A percentile compares a stretch with the other conserved stretches of the same genome.
Evolutionary conservation across 1,140 invertebrate species (phyloP).

Genomic region (Papilio glaucus): DNA sequence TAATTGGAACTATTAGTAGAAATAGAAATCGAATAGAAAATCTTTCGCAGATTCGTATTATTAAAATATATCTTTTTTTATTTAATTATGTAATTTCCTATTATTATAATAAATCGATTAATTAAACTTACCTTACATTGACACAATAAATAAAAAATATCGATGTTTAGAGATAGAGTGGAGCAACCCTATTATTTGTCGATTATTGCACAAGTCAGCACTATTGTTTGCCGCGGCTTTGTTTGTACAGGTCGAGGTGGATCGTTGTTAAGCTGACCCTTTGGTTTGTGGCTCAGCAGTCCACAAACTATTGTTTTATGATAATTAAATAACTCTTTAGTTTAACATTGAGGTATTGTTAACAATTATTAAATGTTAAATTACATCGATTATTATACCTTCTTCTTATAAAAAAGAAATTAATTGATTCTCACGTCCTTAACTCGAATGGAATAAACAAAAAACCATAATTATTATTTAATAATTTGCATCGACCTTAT

Average conservation of each 20-base stretch:
- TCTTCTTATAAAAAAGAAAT: neutral
- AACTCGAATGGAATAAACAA: neutral
- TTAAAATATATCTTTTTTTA: too few species aligned
- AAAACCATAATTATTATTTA: neutral
- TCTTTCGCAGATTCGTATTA: too few species aligned
- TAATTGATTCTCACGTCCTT: neutral
- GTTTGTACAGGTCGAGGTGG: slow-evolving; percentile 55
- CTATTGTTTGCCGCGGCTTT: slow-evolving; percentile 44
- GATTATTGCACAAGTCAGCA: slow-evolving; percentile 56
- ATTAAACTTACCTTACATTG: neutral
- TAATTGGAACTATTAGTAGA: too few species aligned
- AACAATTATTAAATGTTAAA: slow-evolving; percentile 10
- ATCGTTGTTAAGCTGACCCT: slow-evolving; percentile 56
- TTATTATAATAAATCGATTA: neutral
- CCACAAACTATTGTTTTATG: slow-evolving; percentile 49
- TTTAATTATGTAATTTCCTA: neutral
- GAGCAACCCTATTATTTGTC: slow-evolving; percentile 39
- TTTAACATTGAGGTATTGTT: slow-evolving; percentile 43
- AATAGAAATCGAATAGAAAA: too few species aligned
- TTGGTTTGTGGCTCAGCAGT: slow-evolving; percentile 48
- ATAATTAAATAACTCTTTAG: slow-evolving; percentile 48
- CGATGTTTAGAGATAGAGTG: slow-evolving; percentile 37
- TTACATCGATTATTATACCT: neutral
- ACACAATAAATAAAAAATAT: neutral
- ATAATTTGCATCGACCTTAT: neutral